Base-by-base conservation (phyloP, 2,113 vertebrate genomes). In the Cathartes aura region DNA sequence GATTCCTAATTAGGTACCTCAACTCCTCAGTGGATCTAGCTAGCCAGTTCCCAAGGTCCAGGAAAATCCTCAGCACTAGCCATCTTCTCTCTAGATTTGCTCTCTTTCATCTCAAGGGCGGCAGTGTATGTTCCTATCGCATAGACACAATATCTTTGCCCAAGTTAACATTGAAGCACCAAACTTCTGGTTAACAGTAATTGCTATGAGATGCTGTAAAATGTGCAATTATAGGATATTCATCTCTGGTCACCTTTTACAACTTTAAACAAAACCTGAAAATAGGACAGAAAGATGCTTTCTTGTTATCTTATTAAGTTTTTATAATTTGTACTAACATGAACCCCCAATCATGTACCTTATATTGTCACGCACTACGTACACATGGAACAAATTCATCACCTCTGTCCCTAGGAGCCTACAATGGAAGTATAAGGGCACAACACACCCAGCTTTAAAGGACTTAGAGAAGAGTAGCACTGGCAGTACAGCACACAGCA, bases 291-390 rank as follows among this genome's bases (percentile, higher is more conserved):
- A 30, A n/a, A 80, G 7, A 23, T 32, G 13, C 8, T 53, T 68
- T 59, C 43, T 40, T 38, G 13, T 26, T 43, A 16, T 60, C 27
- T 70, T 36, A 50, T 6, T 8, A 48, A 59, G 14, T 16, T 64
- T 60, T 91, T 42, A 15, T 42, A 9, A 15, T 55, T 52, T 19
- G 2, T 43, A 18, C 22, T 36, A 47, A n/a, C 10, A 9, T 2
- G 16, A 63, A 40, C 5, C 6, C 10, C 11, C 23, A 32, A 2
- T 19, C 3, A 1, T 3, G 5, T 27, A 27, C 29, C 14, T 58
- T 8, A 7, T 1, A 50, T 21, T 1, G 19, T 52, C 89, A 74
- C 13, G 12, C 26, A 15, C 26, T 53, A 11, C 0, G 5, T 12
- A 32, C 3, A 3, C 26, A 4, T 14, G n/a, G 50, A 73, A 45